Percentiles rank a stretch among this genome's conserved stretches.
Conservation (phyloP, 2,797 vertebrate genomes). For the Acrossocheilus fasciatus region DNA sequence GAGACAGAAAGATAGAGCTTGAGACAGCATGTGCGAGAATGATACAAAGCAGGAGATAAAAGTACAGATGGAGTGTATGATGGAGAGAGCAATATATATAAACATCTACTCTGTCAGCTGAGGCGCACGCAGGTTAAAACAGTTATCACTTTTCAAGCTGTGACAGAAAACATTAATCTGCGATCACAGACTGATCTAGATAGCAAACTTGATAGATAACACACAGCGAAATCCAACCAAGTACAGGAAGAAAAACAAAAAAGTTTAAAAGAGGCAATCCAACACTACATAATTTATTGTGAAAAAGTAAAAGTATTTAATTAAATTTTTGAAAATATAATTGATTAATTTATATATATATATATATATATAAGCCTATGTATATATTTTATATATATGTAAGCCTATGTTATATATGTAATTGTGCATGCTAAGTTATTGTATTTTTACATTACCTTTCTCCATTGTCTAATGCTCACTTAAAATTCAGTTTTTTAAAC, state of each 20-base stretch:
- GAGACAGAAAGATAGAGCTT: constrained; percentile 9
- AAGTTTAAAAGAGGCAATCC: not conserved
- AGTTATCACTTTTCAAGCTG: not conserved
- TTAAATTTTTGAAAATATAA: not conserved
- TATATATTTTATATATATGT: too few relatives aligned
- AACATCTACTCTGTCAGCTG: not conserved
- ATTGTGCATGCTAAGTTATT: not conserved
- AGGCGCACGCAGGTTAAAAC: not conserved
- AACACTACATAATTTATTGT: not conserved
- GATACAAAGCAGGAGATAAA: constrained; percentile 2
- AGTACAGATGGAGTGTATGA: constrained; percentile 16
- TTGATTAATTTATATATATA: not conserved
- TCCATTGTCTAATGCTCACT: not conserved
- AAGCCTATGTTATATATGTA: not conserved
- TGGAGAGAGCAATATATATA: not conserved
- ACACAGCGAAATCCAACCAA: not conserved
- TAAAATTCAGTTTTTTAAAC: not conserved
- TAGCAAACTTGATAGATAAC: not conserved
- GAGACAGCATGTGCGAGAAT: not conserved
- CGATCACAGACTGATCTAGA: constrained; percentile 13
- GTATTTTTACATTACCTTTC: not conserved
- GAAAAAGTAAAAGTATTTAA: not conserved
- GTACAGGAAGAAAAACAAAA: not conserved
- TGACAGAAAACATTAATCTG: not conserved
- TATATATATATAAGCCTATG: too few relatives aligned